A percentile compares a stretch with the other conserved stretches of the same genome.
These are phyloP conservation scores for Leptothorax acervorum DNA, from an alignment of 2,888 invertebrate genomes.

Conservation along the genomic window DNA sequence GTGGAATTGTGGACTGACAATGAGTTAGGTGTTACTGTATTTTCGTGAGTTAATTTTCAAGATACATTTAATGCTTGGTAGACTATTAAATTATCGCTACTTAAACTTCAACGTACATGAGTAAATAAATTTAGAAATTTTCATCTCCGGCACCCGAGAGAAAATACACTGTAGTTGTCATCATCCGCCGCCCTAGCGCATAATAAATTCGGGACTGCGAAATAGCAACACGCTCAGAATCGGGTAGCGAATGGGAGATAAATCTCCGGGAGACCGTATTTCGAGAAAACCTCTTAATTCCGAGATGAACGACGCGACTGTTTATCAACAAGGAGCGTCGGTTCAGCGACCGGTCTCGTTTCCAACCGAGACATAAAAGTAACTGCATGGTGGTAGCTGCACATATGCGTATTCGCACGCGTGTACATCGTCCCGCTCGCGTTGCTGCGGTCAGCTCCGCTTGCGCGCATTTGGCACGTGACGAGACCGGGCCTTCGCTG, in stretches of 20 bases:
- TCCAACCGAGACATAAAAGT: conserved; percentile 47
- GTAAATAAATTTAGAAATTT: conserved; percentile 2
- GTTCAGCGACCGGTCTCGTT: conserved; percentile 43
- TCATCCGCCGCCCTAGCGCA: neutral
- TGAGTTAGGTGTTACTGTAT: neutral
- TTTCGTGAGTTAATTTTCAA: neutral
- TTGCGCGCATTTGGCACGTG: conserved; percentile 30
- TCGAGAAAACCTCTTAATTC: conserved; percentile 45
- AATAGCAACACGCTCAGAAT: conserved; percentile 11
- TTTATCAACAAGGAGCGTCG: conserved; percentile 46
- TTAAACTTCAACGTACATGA: neutral
- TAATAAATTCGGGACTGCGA: conserved; percentile 30
- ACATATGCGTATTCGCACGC: conserved; percentile 1
- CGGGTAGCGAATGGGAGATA: conserved; percentile 16
- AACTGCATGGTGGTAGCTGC: conserved; percentile 11
- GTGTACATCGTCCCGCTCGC: conserved; percentile 9
- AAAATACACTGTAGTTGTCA: conserved; percentile 3
- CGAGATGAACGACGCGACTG: conserved; percentile 48
- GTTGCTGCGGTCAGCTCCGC: conserved; percentile 5
- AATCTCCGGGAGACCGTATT: conserved; percentile 38
- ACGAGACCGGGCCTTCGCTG: neutral
- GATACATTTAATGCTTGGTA: neutral
- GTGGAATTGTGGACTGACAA: neutral
- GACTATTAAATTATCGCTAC: neutral
- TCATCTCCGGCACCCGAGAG: neutral